phyloP scores from a whole-genome alignment of 2,888 invertebrate genomes.

The Alsophila aescularia region DNA sequence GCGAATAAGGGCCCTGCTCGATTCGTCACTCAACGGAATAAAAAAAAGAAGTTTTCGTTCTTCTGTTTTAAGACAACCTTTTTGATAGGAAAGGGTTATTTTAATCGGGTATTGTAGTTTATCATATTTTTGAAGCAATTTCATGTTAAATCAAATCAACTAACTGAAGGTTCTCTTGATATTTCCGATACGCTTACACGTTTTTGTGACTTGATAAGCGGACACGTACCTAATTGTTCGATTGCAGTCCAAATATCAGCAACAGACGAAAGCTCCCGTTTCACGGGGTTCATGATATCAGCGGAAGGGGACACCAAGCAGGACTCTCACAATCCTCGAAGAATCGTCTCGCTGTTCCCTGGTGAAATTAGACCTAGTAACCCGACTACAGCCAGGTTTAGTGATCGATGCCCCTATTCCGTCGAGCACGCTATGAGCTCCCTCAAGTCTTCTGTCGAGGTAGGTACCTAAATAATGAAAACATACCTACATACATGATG shows the following conservation, averaged over 20 bases:
- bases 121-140: too few species aligned
- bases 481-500: too few species aligned
- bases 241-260: constrained; percentile 61
- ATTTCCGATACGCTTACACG: too few species aligned
- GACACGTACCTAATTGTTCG: neutral
- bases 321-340: constrained; percentile 67
- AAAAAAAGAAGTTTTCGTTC: too few species aligned
- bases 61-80: too few species aligned
- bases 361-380: constrained; percentile 65
- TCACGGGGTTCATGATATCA: constrained; percentile 73
- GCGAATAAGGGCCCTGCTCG: too few species aligned
- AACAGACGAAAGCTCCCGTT: constrained; percentile 65
- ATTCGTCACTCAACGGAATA: too few species aligned
- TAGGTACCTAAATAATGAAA: constrained; percentile 41
- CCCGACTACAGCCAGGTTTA: constrained; percentile 60
- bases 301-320: constrained; percentile 68
- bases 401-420: constrained; percentile 69
- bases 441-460: constrained; percentile 64
- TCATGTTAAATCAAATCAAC: too few species aligned
- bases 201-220: too few species aligned
- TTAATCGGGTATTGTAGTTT: too few species aligned
- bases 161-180: too few species aligned
- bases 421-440: constrained; percentile 66
- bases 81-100: too few species aligned
- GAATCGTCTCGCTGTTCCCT: constrained; percentile 55